Base-by-base conservation (phyloP, 2,888 invertebrate species). In the Panzeria rudis region DNA sequence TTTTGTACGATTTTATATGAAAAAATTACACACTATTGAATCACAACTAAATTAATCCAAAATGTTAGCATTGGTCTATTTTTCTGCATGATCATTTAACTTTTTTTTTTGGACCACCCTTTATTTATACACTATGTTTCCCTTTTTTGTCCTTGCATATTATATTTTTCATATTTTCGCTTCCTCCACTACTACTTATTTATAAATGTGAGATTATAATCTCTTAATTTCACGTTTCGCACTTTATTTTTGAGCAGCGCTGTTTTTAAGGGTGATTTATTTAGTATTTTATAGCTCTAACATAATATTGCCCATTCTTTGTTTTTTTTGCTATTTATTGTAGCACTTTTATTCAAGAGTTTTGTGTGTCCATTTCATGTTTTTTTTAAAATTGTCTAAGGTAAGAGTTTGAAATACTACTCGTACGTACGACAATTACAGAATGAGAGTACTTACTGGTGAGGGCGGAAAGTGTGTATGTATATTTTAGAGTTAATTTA, bases 181-280 rank as follows among this genome's bases (percentile, higher is more conserved):
- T 4, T 23, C 44, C 47, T 87, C 86, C 81, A 29, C 44, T 64
- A 66, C 50, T 44, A 44, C n/a, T 44, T 47, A 56, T n/a, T 79
- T 72, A 44, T 35, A 64, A 72, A 52, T 64, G 54, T 54, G 50
- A 66, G 84, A 84, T 84, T 68, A 71, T 62, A 84, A 84, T 81
- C 76, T 81, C 62, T 80, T 84, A 84, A 77, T 84, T 68, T 84
- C 61, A 73, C 61, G 64, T 84, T 84, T 84, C 62, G 72, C 72
- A 77, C 72, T 76, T 64, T 50, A 44, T 66, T 56, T 66, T 44
- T 5, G 1, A 17, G 29, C 47, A 29, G 25, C 62, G 23, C 20
- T 11, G 15, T 38, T 64, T 54, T 64, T 54, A 17, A 38, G 75
- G 79, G 62, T 76, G 77, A 3, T 32, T 81, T 72, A 3, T 32